Conservation (phyloP, 1,140 invertebrate genomes). For the Drosophila leontia region DNA sequence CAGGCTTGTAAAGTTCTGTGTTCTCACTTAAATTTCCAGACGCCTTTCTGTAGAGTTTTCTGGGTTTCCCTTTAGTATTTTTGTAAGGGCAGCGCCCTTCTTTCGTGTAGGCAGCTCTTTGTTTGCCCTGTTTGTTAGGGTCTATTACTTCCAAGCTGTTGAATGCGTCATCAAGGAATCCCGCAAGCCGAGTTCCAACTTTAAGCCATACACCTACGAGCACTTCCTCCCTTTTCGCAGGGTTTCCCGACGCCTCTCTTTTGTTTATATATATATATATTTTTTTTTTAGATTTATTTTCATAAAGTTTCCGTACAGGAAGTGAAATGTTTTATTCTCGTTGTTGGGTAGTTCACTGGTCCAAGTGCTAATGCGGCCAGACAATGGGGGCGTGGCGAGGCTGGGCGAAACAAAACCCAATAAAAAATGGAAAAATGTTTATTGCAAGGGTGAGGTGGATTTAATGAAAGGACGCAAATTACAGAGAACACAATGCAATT, state of each 20-base stretch:
- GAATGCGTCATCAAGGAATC: slow-evolving; percentile 75
- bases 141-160: slow-evolving; percentile 81
- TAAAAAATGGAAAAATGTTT: slow-evolving; percentile 16
- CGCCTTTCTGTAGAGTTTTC: slow-evolving; percentile 16
- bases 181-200: slow-evolving; percentile 43
- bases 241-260: slow-evolving; percentile 44
- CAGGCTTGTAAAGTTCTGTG: slow-evolving; percentile 23
- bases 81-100: slow-evolving; percentile 39
- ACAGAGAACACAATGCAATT: slow-evolving; percentile 17
- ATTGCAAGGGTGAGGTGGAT: slow-evolving; percentile 24
- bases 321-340: slow-evolving; percentile 70
- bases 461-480: slow-evolving; percentile 65
- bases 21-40: slow-evolving; percentile 43
- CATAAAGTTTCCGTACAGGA: slow-evolving; percentile 70
- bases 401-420: slow-evolving; percentile 31
- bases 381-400: slow-evolving; percentile 58
- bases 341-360: slow-evolving; percentile 57
- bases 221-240: neutral
- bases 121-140: slow-evolving; percentile 63
- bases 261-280: slow-evolving; percentile 64
- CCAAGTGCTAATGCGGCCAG: slow-evolving; percentile 78
- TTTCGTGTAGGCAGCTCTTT: slow-evolving; percentile 33
- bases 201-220: slow-evolving; percentile 47
- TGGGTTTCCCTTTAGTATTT: slow-evolving; percentile 22
- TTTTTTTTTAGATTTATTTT: slow-evolving; percentile 60